Conservation (phyloP, 2,113 vertebrate species). For the Thunnus thynnus region DNA sequence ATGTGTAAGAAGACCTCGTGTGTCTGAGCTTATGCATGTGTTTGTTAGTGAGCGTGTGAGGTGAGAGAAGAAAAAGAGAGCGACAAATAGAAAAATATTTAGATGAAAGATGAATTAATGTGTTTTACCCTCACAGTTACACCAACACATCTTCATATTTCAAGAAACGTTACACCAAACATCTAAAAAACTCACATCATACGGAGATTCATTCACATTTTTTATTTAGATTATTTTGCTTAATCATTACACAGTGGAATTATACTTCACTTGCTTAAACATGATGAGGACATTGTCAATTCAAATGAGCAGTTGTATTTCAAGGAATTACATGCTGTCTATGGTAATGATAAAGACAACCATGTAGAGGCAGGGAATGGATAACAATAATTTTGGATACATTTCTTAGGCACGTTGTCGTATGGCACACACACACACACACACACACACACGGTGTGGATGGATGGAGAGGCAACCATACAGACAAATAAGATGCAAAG, state of each 20-base stretch:
- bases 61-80: not conserved
- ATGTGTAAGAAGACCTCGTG: slow-evolving; percentile 32
- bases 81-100: slow-evolving; percentile 20
- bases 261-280: slow-evolving; percentile 34
- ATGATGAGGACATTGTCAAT: slow-evolving; percentile 52
- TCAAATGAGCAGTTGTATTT: slow-evolving; percentile 59
- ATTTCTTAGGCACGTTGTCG: slow-evolving; percentile 56
- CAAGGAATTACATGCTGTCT: slow-evolving; percentile 47
- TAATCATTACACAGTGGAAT: slow-evolving; percentile 56
- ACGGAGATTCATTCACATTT: slow-evolving; percentile 54
- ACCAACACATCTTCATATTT: slow-evolving; percentile 4
- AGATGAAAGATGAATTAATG: slow-evolving; percentile 20
- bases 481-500: slow-evolving; percentile 46
- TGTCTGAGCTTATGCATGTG: slow-evolving; percentile 10
- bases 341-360: slow-evolving; percentile 60
- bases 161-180: not conserved
- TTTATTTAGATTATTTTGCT: slow-evolving; percentile 61
- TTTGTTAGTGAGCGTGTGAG: not conserved
- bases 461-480: slow-evolving; percentile 47
- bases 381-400: slow-evolving; percentile 64
- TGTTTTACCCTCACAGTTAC: slow-evolving; percentile 4
- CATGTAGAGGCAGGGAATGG: slow-evolving; percentile 45
- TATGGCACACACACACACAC: slow-evolving; percentile 17
- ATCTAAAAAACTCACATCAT: slow-evolving; percentile 47
- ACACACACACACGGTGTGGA: slow-evolving; percentile 3